Conservation (phyloP, 1,140 invertebrate genomes). For the Trichonephila inaurata region DNA sequence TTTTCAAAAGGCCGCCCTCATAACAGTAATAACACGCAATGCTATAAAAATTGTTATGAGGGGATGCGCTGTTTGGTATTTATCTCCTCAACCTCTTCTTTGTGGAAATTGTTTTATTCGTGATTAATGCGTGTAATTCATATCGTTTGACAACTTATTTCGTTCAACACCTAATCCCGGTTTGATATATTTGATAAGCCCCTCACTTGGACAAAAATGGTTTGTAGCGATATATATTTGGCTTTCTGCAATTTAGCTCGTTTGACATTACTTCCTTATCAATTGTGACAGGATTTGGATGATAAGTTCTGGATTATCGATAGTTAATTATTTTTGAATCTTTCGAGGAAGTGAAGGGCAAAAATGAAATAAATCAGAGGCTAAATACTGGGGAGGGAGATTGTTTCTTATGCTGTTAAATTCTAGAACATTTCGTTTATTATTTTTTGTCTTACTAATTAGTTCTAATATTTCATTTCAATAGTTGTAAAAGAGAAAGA, state of each 20-base stretch:
- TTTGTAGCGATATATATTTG: not conserved
- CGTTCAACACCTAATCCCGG: conserved; percentile 30
- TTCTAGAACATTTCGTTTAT: too few relatives aligned
- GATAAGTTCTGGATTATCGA: not conserved
- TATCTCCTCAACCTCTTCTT: not conserved
- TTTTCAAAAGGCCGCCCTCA: not conserved
- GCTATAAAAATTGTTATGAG: not conserved
- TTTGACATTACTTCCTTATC: not conserved
- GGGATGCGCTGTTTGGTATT: not conserved
- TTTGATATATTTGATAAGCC: conserved; percentile 2
- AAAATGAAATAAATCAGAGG: too few relatives aligned
- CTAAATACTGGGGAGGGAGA: too few relatives aligned
- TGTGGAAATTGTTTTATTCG: conserved; percentile 4
- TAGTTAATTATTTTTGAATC: conserved; percentile 5
- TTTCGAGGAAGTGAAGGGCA: not conserved
- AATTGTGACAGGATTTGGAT: not conserved
- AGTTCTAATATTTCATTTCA: too few relatives aligned
- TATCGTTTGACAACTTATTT: conserved; percentile 34
- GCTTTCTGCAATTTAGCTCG: not conserved
- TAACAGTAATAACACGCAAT: not conserved
- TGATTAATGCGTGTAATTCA: conserved; percentile 25
- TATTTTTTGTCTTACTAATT: too few relatives aligned
- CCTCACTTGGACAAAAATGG: not conserved
- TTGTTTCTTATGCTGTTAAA: too few relatives aligned
- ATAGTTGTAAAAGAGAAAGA: too few relatives aligned